These are phyloP conservation scores for Trematomus loennbergii DNA, from an alignment of 2,113 vertebrate genomes.

Conservation along the genomic window DNA sequence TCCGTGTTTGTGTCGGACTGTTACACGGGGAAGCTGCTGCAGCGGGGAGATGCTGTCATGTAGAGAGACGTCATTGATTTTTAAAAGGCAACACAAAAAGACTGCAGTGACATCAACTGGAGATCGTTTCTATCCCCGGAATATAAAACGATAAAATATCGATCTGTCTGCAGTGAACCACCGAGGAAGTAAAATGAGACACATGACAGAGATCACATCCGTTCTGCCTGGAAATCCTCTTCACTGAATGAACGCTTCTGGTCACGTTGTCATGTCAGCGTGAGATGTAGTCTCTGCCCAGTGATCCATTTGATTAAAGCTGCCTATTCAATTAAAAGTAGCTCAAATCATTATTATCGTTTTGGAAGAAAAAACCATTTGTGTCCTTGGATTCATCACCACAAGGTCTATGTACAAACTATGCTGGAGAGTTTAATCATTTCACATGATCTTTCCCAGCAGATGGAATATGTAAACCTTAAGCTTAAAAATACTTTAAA, in stretches of 20 bases:
- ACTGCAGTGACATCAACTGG: background rate
- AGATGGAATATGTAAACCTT: background rate
- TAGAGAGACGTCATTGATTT: conserved; percentile 14
- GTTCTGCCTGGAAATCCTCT: conserved; percentile 2
- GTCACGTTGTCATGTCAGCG: conserved; percentile 15
- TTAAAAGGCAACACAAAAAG: background rate
- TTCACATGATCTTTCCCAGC: background rate
- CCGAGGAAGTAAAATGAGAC: conserved; percentile 13
- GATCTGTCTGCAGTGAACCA: background rate
- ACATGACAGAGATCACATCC: conserved; percentile 19
- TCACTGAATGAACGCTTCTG: background rate
- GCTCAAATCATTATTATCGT: background rate
- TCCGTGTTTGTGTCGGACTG: conserved; percentile 45
- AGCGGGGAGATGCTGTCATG: conserved; percentile 35
- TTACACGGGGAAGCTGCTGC: background rate
- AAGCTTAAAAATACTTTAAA: background rate
- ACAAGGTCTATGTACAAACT: background rate
- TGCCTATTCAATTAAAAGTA: background rate
- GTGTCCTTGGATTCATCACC: background rate
- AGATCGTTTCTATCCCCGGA: background rate
- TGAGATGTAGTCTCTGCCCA: no score
- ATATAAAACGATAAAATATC: background rate
- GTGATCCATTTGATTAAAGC: background rate
- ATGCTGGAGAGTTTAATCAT: background rate
- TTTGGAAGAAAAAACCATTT: background rate